A percentile compares a stretch with the other conserved stretches of the same genome.
phyloP scores from a whole-genome alignment of 1,140 invertebrate genomes.

The Drosophila mojavensis region DNA sequence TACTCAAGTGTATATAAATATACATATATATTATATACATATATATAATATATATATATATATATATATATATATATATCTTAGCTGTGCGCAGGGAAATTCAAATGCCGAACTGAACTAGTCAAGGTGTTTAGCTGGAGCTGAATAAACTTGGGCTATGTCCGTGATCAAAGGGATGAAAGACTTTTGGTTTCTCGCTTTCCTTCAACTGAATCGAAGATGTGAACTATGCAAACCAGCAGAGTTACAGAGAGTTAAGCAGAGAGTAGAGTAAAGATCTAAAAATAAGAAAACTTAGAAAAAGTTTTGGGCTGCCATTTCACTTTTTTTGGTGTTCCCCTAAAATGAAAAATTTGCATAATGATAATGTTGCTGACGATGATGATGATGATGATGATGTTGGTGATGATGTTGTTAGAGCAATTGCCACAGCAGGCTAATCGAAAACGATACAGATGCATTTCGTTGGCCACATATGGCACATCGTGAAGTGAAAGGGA shows the following conservation, averaged over 20 bases:
- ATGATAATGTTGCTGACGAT: not conserved
- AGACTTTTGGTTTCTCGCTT: too few species aligned
- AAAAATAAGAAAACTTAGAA: conserved; percentile 25
- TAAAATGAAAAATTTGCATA: conserved; percentile 32
- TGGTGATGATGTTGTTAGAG: conserved; percentile 19
- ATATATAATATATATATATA: too few species aligned
- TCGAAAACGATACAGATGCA: conserved; percentile 74
- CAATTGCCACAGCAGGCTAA: conserved; percentile 21
- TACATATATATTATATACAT: too few species aligned
- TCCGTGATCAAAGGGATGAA: too few species aligned
- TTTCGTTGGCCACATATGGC: conserved; percentile 44
- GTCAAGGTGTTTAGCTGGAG: not conserved
- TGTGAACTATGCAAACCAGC: too few species aligned
- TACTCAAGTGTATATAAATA: conserved; percentile 59
- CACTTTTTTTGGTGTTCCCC: conserved; percentile 1
- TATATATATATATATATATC: not conserved
- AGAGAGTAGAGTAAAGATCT: conserved; percentile 7
- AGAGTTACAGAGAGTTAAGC: too few species aligned
- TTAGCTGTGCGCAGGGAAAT: conserved; percentile 13
- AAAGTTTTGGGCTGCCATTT: conserved; percentile 34
- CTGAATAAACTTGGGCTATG: not conserved
- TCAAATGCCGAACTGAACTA: conserved; percentile 5
- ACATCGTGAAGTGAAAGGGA: not conserved
- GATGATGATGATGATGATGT: not conserved
- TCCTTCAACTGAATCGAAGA: too few species aligned